A percentile compares a stretch with the other conserved stretches of the same genome.
These are phyloP conservation scores for Drosophila borealis DNA, from an alignment of 2,888 invertebrate species.

Conservation along the genomic window DNA sequence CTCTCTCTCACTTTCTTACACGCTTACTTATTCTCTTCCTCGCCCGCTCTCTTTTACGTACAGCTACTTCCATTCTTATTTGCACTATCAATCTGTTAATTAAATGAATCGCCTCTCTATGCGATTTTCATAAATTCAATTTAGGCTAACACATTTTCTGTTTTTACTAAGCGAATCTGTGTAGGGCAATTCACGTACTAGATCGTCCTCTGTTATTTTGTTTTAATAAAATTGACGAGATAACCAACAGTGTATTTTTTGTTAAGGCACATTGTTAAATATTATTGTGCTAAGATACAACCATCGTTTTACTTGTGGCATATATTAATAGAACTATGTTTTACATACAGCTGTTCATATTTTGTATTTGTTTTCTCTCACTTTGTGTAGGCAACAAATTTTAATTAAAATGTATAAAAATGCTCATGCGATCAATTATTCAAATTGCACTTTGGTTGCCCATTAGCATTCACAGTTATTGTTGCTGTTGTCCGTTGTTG, in stretches of 20 bases:
- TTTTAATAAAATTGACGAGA: too few relatives aligned
- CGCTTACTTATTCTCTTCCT: neutral
- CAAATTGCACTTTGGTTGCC: slow-evolving; percentile 51
- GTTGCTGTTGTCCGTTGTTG: slow-evolving; percentile 24
- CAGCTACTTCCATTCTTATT: too few relatives aligned
- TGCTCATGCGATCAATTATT: slow-evolving; percentile 38
- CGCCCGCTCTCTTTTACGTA: too few relatives aligned
- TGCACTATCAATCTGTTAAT: neutral
- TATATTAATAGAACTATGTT: neutral
- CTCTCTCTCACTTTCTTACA: neutral
- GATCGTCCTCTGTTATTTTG: too few relatives aligned
- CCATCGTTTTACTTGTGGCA: neutral
- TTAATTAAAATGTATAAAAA: slow-evolving; percentile 50
- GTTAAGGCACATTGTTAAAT: neutral
- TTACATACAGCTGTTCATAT: neutral
- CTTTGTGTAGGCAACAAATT: slow-evolving; percentile 20
- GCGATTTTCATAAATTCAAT: neutral
- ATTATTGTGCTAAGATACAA: neutral
- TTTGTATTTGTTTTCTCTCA: neutral
- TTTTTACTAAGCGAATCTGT: too few relatives aligned
- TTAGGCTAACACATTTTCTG: neutral
- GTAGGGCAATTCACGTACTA: too few relatives aligned
- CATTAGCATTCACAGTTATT: slow-evolving; percentile 50
- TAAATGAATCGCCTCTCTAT: neutral
- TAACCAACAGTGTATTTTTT: neutral